phyloP scores from a whole-genome alignment of 2,113 vertebrate species.

The Smithornis capensis region DNA sequence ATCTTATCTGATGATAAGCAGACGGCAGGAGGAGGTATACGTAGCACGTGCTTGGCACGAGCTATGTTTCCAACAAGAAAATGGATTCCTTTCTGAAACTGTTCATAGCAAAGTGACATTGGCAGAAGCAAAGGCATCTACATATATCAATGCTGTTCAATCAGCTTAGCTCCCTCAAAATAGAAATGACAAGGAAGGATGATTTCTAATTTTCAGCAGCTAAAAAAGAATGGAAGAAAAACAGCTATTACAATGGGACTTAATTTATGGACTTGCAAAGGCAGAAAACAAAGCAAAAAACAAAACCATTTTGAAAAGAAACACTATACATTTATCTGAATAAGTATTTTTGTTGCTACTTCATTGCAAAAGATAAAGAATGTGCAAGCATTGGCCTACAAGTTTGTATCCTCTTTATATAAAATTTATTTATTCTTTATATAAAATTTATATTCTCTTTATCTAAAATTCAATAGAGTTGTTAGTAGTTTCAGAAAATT shows the following conservation, averaged over 20 bases:
- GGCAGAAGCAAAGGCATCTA: neutral
- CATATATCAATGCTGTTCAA: neutral
- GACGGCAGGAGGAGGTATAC: neutral
- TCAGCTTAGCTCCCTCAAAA: neutral
- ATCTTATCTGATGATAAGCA: neutral
- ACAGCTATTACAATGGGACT: neutral
- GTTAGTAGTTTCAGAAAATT: conserved; percentile 13
- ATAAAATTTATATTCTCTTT: conserved; percentile 22
- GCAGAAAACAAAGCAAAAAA: conserved; percentile 13
- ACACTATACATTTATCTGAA: neutral
- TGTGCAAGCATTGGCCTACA: neutral
- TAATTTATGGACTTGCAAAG: neutral
- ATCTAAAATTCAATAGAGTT: conserved; percentile 31
- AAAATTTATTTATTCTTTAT: neutral
- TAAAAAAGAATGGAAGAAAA: neutral
- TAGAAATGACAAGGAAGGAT: neutral
- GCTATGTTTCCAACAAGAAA: neutral
- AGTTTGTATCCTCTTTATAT: neutral
- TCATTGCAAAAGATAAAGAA: neutral
- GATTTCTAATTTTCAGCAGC: neutral
- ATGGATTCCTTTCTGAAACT: neutral
- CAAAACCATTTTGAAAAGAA: neutral
- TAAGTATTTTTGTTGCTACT: neutral
- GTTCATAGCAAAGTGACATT: neutral
- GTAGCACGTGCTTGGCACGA: neutral